phyloP scores from a whole-genome alignment of 2,113 vertebrate genomes.

The Eonycteris spelaea region DNA sequence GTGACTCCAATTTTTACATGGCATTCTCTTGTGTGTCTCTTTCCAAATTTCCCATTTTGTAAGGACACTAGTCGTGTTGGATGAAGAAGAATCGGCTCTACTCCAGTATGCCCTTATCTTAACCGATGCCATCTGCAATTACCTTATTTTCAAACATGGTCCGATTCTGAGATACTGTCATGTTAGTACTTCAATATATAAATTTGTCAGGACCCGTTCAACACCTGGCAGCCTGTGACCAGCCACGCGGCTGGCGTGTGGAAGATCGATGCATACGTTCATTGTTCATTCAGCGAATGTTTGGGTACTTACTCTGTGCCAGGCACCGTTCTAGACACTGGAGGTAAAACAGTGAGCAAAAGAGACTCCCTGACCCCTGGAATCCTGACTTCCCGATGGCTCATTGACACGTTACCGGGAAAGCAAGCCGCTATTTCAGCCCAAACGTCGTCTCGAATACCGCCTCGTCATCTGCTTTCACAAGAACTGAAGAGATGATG shows the following conservation, averaged over 20 bases:
- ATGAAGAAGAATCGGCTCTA: background rate
- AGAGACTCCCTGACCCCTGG: background rate
- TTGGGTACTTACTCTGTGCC: background rate
- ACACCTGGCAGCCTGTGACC: background rate
- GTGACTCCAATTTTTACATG: rapidly evolving
- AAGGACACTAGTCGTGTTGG: background rate
- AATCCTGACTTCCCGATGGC: background rate
- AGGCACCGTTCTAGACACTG: background rate
- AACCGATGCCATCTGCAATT: background rate
- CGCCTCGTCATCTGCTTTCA: conserved; percentile 45
- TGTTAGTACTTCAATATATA: background rate
- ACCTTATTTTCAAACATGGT: background rate
- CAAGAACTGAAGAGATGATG: background rate
- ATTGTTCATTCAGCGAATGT: background rate
- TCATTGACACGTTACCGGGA: conserved; percentile 24
- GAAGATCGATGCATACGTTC: rapidly evolving
- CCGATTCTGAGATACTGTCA: background rate
- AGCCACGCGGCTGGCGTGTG: background rate
- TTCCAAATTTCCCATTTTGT: background rate
- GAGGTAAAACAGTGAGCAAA: background rate
- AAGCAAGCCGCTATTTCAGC: conserved; percentile 27
- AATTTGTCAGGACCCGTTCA: background rate
- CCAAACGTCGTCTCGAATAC: conserved; percentile 38
- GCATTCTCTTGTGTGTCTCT: background rate
- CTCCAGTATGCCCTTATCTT: background rate